phyloP scores from a whole-genome alignment of 2,797 vertebrate species.

The Anisognathus igniventris region DNA sequence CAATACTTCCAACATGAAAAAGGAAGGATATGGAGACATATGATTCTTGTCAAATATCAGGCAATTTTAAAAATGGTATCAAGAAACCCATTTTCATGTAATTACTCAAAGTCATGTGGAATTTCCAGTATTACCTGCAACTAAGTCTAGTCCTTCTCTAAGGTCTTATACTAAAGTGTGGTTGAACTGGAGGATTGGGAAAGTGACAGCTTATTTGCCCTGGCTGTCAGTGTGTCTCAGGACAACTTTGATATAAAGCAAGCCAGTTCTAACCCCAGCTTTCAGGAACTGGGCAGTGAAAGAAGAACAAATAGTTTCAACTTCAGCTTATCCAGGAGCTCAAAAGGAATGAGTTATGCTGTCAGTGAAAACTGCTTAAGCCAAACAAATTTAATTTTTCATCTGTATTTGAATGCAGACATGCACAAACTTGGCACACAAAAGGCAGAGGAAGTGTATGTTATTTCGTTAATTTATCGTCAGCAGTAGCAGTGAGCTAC shows the following conservation, averaged over 20 bases:
- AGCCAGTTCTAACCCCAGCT: background rate
- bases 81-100: background rate
- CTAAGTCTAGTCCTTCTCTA: background rate
- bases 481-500: slow-evolving; percentile 10
- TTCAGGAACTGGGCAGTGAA: slow-evolving; percentile 8
- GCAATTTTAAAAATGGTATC: background rate
- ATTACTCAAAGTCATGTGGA: background rate
- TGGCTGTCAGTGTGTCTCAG: background rate
- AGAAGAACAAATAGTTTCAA: slow-evolving; percentile 41
- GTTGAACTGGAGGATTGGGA: background rate
- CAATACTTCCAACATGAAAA: background rate
- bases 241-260: background rate
- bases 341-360: slow-evolving; percentile 32
- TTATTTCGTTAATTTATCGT: background rate
- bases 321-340: slow-evolving; percentile 25
- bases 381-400: slow-evolving; percentile 47
- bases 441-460: background rate
- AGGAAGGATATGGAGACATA: background rate
- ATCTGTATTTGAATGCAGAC: slow-evolving; percentile 35
- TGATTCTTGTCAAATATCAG: background rate
- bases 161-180: background rate
- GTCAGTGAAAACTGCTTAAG: slow-evolving; percentile 16
- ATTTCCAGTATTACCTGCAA: background rate
- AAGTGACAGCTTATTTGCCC: background rate
- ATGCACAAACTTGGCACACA: slow-evolving; percentile 4